Percentiles rank a stretch among this genome's conserved stretches.
Evolutionary conservation across 2,797 vertebrate species (phyloP).

Genomic region (Toxotes lorentzi): DNA sequence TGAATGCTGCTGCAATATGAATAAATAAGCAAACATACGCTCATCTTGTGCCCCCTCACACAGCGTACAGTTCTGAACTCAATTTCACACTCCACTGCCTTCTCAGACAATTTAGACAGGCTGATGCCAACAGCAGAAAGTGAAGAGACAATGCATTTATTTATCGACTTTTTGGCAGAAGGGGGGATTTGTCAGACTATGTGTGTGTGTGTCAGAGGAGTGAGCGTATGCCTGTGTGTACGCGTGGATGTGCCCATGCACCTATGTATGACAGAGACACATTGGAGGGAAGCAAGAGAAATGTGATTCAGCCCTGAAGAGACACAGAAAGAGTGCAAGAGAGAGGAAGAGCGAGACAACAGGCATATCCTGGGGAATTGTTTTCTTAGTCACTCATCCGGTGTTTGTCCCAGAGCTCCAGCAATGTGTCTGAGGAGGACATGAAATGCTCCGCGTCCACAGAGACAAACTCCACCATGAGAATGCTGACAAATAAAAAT

Average conservation of each 20-base stretch:
- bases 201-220: conserved; percentile 40
- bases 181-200: conserved; percentile 71
- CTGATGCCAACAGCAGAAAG: conserved; percentile 86
- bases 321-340: conserved; percentile 39
- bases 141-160: conserved; percentile 86
- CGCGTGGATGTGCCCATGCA: conserved; percentile 42
- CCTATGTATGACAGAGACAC: conserved; percentile 74
- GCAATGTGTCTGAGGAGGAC: conserved; percentile 65
- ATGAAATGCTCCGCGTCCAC: conserved; percentile 66
- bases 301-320: conserved; percentile 72
- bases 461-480: conserved; percentile 48
- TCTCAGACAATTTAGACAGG: conserved; percentile 88
- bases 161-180: conserved; percentile 82
- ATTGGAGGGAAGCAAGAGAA: conserved; percentile 61
- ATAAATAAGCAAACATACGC: conserved; percentile 85
- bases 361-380: conserved; percentile 75
- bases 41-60: conserved; percentile 73
- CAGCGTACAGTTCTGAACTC: conserved; percentile 85
- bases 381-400: conserved; percentile 80
- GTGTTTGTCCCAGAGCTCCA: conserved; percentile 73
- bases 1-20: conserved; percentile 76
- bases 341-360: conserved; percentile 67
- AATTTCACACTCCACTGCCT: conserved; percentile 88
- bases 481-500: conserved; percentile 64
- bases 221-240: conserved; percentile 7